Conservation (phyloP, 2,113 vertebrate species). For the Podocnemis expansa region DNA sequence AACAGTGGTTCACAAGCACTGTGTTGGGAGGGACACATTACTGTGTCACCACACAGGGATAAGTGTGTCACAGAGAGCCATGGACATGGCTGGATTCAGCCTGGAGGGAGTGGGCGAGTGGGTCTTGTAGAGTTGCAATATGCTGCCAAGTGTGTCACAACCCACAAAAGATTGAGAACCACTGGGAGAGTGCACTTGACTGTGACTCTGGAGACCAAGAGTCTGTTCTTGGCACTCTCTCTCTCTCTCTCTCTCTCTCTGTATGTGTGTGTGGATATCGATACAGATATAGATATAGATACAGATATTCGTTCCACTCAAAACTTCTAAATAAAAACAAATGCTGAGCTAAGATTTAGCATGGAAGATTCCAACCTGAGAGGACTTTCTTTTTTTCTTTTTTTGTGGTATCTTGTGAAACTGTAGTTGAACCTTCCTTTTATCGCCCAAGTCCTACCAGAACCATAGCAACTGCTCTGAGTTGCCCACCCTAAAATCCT, state of each 20-base stretch:
- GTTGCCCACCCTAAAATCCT: neutral
- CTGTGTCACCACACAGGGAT: no score
- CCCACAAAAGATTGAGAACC: no score
- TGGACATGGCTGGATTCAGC: no score
- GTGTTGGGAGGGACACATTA: no score
- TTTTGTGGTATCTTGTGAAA: neutral
- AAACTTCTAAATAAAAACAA: slow-evolving; percentile 10
- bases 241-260: no score
- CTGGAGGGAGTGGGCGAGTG: no score
- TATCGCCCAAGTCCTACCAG: neutral
- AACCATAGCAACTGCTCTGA: neutral
- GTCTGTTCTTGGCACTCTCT: slow-evolving; percentile 43
- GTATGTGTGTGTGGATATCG: no score
- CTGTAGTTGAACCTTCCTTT: neutral
- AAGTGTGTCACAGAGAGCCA: no score
- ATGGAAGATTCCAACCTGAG: neutral
- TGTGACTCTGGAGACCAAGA: slow-evolving; percentile 20
- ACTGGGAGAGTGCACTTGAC: neutral
- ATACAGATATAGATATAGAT: no score
- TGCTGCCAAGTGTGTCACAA: no score
- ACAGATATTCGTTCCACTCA: slow-evolving; percentile 23
- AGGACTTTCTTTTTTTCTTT: neutral
- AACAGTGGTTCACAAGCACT: no score
- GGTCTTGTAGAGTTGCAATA: no score
- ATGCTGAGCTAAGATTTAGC: neutral